Evolutionary conservation across 2,113 vertebrate species (phyloP).

Genomic region (Callithrix jacchus): DNA sequence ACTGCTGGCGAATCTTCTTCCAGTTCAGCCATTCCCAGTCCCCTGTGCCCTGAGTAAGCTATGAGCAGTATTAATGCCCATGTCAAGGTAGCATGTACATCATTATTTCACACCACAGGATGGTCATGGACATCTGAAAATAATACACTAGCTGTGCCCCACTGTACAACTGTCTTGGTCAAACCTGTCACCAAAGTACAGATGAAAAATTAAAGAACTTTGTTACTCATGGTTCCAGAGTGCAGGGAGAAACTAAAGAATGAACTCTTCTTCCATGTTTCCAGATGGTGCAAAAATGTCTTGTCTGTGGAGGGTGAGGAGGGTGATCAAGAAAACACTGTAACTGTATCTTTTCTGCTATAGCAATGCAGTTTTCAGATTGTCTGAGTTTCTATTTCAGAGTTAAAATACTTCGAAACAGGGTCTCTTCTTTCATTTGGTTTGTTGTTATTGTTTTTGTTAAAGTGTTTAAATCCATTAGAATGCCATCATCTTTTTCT

Average conservation of each 20-base stretch:
- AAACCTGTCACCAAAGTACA: slow-evolving; percentile 4
- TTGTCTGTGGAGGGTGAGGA: too few relatives aligned
- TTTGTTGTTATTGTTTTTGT: background rate
- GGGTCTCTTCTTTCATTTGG: background rate
- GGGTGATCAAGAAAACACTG: rapidly evolving
- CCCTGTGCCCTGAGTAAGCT: background rate
- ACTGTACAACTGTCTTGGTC: background rate
- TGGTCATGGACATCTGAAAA: background rate
- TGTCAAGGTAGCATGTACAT: background rate
- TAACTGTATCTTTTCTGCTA: background rate
- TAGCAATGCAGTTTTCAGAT: background rate
- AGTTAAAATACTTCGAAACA: background rate
- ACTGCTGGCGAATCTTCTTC: background rate
- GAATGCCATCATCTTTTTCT: background rate
- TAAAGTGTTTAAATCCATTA: background rate
- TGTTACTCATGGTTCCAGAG: background rate
- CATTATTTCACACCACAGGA: background rate
- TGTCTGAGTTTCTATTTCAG: background rate
- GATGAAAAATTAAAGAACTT: background rate
- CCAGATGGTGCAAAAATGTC: background rate
- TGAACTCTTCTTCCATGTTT: background rate
- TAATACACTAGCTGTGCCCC: background rate
- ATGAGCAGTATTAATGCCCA: background rate
- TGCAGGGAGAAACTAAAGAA: background rate
- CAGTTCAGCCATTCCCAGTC: background rate